Evolutionary conservation across 2,113 vertebrate species (phyloP).

Genomic region (Thalassoma bifasciatum): DNA sequence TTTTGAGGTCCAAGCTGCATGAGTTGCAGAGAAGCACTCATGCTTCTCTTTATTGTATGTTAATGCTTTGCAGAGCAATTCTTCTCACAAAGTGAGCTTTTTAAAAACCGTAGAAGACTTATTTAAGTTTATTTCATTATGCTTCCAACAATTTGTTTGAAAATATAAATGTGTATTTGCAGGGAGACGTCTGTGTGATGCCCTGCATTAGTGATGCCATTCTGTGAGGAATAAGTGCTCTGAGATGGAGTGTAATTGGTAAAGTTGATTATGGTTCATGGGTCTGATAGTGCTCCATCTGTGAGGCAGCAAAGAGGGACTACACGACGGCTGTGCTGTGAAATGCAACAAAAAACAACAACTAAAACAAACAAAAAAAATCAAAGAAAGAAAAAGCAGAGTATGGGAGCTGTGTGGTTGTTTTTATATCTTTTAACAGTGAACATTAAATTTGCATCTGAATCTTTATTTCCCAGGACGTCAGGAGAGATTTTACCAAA

Average conservation of each 20-base stretch:
- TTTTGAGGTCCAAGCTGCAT: neutral
- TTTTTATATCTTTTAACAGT: neutral
- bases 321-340: slow-evolving; percentile 2
- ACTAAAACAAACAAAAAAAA: too few species aligned
- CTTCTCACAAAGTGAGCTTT: slow-evolving; percentile 29
- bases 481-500: slow-evolving; percentile 1
- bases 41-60: slow-evolving; percentile 18
- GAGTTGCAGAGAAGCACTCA: neutral
- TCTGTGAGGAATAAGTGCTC: slow-evolving; percentile 78
- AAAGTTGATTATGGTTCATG: slow-evolving; percentile 78
- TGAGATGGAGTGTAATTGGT: slow-evolving; percentile 79
- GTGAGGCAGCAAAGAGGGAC: slow-evolving; percentile 20
- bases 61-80: slow-evolving; percentile 21
- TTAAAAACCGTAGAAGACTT: slow-evolving; percentile 52
- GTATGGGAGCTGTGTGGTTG: neutral
- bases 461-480: neutral
- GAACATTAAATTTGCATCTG: neutral
- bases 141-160: slow-evolving; percentile 56
- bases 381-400: too few species aligned
- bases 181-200: slow-evolving; percentile 73
- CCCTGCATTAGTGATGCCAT: slow-evolving; percentile 72
- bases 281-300: slow-evolving; percentile 65
- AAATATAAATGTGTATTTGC: slow-evolving; percentile 67
- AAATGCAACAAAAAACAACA: slow-evolving; percentile 1
- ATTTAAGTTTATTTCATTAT: slow-evolving; percentile 68